Evolutionary conservation across 2,888 invertebrate species (phyloP), one percentile per base, ranked within the genome.

Genomic region (Drosophila recens): DNA sequence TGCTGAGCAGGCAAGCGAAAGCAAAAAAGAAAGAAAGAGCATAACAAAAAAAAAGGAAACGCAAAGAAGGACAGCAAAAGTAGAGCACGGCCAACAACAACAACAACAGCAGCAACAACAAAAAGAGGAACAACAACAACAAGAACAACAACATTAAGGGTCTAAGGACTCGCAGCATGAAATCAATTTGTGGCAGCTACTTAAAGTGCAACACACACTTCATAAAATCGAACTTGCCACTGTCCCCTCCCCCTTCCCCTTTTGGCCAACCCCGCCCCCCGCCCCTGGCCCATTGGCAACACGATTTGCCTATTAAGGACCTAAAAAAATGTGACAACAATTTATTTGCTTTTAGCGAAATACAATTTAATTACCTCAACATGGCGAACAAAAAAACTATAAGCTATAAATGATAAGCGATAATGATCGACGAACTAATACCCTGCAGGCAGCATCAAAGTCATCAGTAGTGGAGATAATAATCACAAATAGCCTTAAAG

Each of bases 101-200:
- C 9, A 48, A 48, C 23, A 40, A 40, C 3, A 15, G 17, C 8
- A 46, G 53, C 6, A 9, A 13, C 8, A 42, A 33, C 13, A 13
- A 36, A 11, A 36, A 48, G 27, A 3, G 17, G 10, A 17, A 42
- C 4, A 42, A 53, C 11, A 17, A 42, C 4, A 42, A 46, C 11
- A 5, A 43, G 4, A 42, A 33, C 27, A 46, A 46, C 13, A 48
- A 27, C 5, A 38, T 27, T 27, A 27, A 59, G 40, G 27, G 36
- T 13, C 33, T 30, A 45, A 54, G 62, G 62, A 61, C 33, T 33
- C 68, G 63, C 85, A 85, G 87, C 86, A 73, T 82, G 86, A 86
- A 86, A 86, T 86, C 86, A 86, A 86, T 87, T 87, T 85, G 87
- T 72, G 83, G 87, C 87, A 87, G 86, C 86, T 86, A 86, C 86